Evolutionary conservation across 2,113 vertebrate species (phyloP).

Genomic region (Cariama cristata): DNA sequence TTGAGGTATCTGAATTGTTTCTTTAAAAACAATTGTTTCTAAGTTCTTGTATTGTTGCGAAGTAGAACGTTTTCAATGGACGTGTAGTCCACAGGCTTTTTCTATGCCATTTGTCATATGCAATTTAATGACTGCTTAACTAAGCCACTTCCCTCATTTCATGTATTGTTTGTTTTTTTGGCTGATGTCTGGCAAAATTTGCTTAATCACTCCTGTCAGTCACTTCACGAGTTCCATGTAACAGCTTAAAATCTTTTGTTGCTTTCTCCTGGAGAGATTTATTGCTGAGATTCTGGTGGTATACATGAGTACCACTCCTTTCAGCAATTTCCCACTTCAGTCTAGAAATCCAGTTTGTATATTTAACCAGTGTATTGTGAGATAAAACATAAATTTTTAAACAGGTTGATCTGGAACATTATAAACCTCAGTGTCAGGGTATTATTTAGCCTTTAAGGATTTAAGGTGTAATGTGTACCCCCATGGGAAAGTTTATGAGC

Average conservation of each 20-base stretch:
- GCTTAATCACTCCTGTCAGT: constrained; percentile 33
- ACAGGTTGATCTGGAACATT: constrained; percentile 24
- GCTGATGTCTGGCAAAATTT: constrained; percentile 64
- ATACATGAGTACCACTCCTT: constrained; percentile 50
- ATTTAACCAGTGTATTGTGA: constrained; percentile 16
- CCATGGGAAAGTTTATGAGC: not conserved
- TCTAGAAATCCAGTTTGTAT: constrained; percentile 56
- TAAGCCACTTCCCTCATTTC: constrained; percentile 54
- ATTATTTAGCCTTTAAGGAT: constrained; percentile 24
- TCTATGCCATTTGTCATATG: constrained; percentile 50
- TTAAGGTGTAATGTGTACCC: not conserved
- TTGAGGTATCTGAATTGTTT: constrained; percentile 47
- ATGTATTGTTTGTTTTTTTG: constrained; percentile 70
- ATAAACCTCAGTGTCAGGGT: not conserved
- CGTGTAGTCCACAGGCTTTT: constrained; percentile 54
- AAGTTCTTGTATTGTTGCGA: constrained; percentile 57
- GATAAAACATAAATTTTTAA: constrained; percentile 27
- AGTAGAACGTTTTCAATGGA: constrained; percentile 55
- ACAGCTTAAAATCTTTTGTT: constrained; percentile 43
- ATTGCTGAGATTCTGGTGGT: constrained; percentile 52
- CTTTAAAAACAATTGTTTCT: constrained; percentile 53
- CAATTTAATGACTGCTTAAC: constrained; percentile 51
- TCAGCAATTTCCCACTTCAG: constrained; percentile 55
- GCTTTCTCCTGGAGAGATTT: constrained; percentile 56
- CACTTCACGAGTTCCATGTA: not conserved